Conservation (phyloP, 2,797 vertebrate genomes). For the Leptatherina wallacei region DNA sequence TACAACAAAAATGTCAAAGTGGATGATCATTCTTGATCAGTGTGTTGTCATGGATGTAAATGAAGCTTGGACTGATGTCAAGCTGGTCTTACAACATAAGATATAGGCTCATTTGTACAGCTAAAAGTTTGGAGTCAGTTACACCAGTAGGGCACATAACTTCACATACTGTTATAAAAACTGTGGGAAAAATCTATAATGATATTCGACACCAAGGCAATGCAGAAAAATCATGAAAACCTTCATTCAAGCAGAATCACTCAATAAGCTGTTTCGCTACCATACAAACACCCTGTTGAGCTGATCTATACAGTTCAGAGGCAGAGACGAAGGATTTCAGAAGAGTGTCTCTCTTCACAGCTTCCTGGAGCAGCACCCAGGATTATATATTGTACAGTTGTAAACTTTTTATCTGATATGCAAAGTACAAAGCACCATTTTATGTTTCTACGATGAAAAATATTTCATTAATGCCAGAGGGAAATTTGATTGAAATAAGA, state of each 20-base stretch:
- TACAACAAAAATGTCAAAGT: conserved; percentile 39
- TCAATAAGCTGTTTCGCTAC: conserved; percentile 43
- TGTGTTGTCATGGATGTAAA: conserved; percentile 49
- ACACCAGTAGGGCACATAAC: background rate
- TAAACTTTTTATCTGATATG: conserved; percentile 82
- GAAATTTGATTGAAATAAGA: too few relatives aligned
- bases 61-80: conserved; percentile 49
- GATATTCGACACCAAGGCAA: conserved; percentile 14
- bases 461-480: too few relatives aligned
- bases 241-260: conserved; percentile 30
- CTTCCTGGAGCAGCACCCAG: conserved; percentile 48
- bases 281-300: conserved; percentile 46
- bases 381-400: conserved; percentile 46
- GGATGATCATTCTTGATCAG: conserved; percentile 39
- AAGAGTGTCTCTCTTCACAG: conserved; percentile 41
- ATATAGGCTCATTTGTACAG: background rate
- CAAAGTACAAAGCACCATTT: conserved; percentile 77
- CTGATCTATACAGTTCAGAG: conserved; percentile 49
- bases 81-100: conserved; percentile 46
- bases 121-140: background rate
- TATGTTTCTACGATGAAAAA: conserved; percentile 58
- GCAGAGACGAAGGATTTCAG: conserved; percentile 25
- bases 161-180: conserved; percentile 2
- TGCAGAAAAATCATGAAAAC: conserved; percentile 23
- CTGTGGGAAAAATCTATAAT: conserved; percentile 7